A percentile compares a stretch with the other conserved stretches of the same genome.
Evolutionary conservation across 2,888 invertebrate genomes (phyloP).

Genomic region (Tipula confusa): DNA sequence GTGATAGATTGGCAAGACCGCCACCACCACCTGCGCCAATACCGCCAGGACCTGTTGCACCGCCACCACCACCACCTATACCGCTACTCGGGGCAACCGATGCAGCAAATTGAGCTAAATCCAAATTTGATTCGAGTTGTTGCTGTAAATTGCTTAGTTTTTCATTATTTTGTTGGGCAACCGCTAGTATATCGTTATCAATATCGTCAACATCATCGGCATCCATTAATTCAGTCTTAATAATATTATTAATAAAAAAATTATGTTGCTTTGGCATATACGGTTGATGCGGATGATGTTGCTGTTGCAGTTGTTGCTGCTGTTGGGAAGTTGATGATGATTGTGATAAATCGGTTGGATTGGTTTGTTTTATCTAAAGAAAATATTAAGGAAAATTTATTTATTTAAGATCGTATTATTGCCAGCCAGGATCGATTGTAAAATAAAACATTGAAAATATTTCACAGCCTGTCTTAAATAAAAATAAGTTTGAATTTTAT

Average conservation of each 20-base stretch:
- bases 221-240: conserved; percentile 27
- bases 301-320: background rate
- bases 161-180: background rate
- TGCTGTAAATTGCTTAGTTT: background rate
- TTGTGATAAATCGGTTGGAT: background rate
- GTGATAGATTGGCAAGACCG: background rate
- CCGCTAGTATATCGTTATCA: background rate
- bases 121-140: background rate
- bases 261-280: conserved; percentile 25
- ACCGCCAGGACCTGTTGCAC: background rate
- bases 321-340: background rate
- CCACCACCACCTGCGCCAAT: background rate
- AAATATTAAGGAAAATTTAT: too few relatives aligned
- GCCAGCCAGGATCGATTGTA: too few relatives aligned
- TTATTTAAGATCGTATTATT: too few relatives aligned
- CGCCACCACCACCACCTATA: background rate
- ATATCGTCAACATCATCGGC: conserved; percentile 5
- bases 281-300: background rate
- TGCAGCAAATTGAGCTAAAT: conserved; percentile 3
- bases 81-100: background rate
- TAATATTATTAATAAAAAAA: conserved; percentile 26
- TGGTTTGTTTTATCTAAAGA: background rate
- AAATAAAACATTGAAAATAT: too few relatives aligned
- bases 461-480: too few relatives aligned
- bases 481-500: too few relatives aligned